Evolutionary conservation across 1,140 invertebrate genomes (phyloP).

Genomic region (Arion vulgaris): DNA sequence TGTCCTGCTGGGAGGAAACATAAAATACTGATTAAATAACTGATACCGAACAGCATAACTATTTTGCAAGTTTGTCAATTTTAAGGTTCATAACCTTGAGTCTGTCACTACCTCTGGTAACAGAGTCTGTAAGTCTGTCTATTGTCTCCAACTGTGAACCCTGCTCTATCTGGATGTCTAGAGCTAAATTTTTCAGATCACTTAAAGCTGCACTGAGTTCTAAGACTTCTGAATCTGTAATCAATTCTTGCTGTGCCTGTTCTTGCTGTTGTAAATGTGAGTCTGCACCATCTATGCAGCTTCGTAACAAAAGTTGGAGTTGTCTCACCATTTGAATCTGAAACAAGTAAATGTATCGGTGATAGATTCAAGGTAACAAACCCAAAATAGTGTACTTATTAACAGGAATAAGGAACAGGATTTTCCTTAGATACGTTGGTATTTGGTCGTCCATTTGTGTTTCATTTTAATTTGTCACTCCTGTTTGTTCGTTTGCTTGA

Average conservation of each 20-base stretch:
- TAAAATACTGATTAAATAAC: too few species aligned
- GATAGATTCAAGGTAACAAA: too few species aligned
- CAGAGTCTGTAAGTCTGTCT: constrained; percentile 33
- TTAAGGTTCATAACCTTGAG: not conserved
- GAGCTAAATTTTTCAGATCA: constrained; percentile 22
- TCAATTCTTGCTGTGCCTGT: not conserved
- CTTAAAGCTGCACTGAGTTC: constrained; percentile 15
- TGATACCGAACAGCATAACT: not conserved
- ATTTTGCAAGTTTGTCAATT: constrained; percentile 17
- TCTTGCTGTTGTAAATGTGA: not conserved
- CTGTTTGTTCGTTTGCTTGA: too few species aligned
- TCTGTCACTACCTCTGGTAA: constrained; percentile 10
- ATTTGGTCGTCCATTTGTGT: too few species aligned
- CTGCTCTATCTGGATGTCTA: constrained; percentile 23
- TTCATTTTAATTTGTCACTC: too few species aligned
- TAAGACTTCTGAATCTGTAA: constrained; percentile 20
- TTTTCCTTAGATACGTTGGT: too few species aligned
- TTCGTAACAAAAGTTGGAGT: not conserved
- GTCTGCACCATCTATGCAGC: not conserved
- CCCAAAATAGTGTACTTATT: too few species aligned
- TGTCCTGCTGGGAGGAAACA: too few species aligned
- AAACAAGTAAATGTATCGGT: not conserved
- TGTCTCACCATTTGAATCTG: constrained; percentile 13
- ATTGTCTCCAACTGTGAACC: constrained; percentile 22
- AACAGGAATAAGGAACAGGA: too few species aligned